Base-by-base conservation (phyloP, 2,113 vertebrate species). In the Puffinus mauretanicus region DNA sequence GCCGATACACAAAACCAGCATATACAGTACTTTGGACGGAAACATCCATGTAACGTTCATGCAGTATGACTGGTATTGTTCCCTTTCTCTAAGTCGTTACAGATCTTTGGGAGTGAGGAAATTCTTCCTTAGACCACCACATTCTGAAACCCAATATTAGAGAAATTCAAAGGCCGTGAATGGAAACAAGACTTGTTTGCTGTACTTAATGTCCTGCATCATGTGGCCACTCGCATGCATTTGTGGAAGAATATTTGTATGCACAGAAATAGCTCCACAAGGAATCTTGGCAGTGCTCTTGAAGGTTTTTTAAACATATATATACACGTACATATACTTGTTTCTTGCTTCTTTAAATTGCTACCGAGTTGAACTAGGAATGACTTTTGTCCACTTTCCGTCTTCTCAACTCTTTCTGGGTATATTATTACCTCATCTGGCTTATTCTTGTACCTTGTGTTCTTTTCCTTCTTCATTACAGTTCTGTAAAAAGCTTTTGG, bases 401-500 rank as follows among this genome's bases (percentile, higher is more conserved):
- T 91, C 82, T 93, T 97, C 78, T 82, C 92, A 80, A 29, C 92
- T 93, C 73, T 97, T 95, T 91, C 83, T 80, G 92, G 62, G 73
- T 82, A 17, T 81, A 70, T 76, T 94, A 96, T 96, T 96, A 97
- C 93, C 87, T 97, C 96, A 94, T 96, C 82, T 94, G 87, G 86
- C 73, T 97, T 97, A 88, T 93, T 92, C 91, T 88, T 96, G 92
- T 95, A 96, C 91, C 95, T 95, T 91, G 67, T 93, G 69, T 95
- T 97, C 82, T 96, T 96, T 94, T 87, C 13, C 60, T 86, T 82
- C 69, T 96, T 98, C 96, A 95, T 85, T 95, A 82, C 84, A 93
- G 62, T 97, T 93, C 96, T 95, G 96, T 97, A 95, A 96, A 98
- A 98, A 98, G 96, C 84, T 93, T 98, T 98, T 95, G 84, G 65